Evolutionary conservation across 2,888 invertebrate species (phyloP), one percentile per base, ranked within the genome.

Genomic region (Belgica antarctica): DNA sequence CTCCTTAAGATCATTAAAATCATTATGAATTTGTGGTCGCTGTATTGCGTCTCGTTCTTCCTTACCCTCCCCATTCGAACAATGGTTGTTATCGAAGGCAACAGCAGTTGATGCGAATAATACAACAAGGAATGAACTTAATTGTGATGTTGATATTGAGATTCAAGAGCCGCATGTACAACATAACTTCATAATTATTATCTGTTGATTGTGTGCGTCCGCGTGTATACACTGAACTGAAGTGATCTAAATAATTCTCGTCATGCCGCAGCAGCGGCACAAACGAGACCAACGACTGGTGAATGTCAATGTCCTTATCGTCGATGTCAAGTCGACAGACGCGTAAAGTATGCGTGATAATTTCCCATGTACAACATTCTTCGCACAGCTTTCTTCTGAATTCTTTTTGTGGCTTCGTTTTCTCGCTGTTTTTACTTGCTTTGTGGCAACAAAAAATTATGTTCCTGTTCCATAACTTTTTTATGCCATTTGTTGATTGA

Each of bases 291-390:
- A n/a, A 52, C 17, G 52, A 22, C 22, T 52, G 52, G 17, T 2
- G 24, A 59, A 25, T 59, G 59, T 59, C 59, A 59, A 59, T 12
- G 59, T 59, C 59, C 59, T 59, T 59, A 27, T 4, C 59, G 4
- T 59, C 8, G 59, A 59, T 27, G 59, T 19, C 27, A 24, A 59
- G 25, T n/a, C 25, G 22, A 57, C 57, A 57, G 57, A 57, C 19
- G 57, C 57, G 57, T 57, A 46, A 46, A 52, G 52, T 59, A 59
- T 59, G 59, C 59, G 59, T 59, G 59, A 59, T 59, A 59, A 59
- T 59, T 59, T 27, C 15, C 27, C 27, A 52, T 52, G 52, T 52
- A 19, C 52, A 52, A 3, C 52, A 52, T 59, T 59, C 59, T 59
- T 59, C 27, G 25, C 59, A 52, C 27, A 27, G 25, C 27, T 59